phyloP scores from a whole-genome alignment of 2,888 invertebrate genomes.

The Coenonympha arcania region DNA sequence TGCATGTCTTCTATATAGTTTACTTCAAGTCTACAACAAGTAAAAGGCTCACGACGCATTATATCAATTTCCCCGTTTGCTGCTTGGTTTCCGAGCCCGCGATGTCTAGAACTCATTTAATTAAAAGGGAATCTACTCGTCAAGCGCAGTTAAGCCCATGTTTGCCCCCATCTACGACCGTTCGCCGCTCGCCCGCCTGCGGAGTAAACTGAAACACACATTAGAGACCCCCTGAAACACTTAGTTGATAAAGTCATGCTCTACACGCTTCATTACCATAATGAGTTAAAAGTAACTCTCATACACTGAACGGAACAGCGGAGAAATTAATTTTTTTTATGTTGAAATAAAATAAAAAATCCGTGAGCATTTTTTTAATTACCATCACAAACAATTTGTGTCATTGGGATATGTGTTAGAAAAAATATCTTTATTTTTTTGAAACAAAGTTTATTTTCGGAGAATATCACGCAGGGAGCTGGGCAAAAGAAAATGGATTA shows the following conservation, averaged over 20 bases:
- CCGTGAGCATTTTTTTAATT: no score
- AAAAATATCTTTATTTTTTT: no score
- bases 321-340: background rate
- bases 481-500: no score
- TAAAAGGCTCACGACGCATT: constrained; percentile 8
- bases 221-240: background rate
- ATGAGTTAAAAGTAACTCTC: background rate
- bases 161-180: constrained; percentile 50
- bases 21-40: background rate
- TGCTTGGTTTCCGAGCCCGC: constrained; percentile 28
- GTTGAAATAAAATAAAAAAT: background rate
- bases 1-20: background rate
- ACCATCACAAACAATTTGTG: no score
- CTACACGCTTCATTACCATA: background rate
- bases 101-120: constrained; percentile 56
- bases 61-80: constrained; percentile 17
- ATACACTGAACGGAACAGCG: background rate
- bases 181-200: constrained; percentile 14
- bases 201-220: constrained; percentile 10
- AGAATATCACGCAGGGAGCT: no score
- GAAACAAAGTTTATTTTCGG: no score
- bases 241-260: background rate
- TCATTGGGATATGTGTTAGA: no score
- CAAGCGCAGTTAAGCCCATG: constrained; percentile 55
- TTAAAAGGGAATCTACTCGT: constrained; percentile 61